A percentile compares a stretch with the other conserved stretches of the same genome.
Conservation (phyloP, 2,797 vertebrate species). For the Acanthiza pusilla region DNA sequence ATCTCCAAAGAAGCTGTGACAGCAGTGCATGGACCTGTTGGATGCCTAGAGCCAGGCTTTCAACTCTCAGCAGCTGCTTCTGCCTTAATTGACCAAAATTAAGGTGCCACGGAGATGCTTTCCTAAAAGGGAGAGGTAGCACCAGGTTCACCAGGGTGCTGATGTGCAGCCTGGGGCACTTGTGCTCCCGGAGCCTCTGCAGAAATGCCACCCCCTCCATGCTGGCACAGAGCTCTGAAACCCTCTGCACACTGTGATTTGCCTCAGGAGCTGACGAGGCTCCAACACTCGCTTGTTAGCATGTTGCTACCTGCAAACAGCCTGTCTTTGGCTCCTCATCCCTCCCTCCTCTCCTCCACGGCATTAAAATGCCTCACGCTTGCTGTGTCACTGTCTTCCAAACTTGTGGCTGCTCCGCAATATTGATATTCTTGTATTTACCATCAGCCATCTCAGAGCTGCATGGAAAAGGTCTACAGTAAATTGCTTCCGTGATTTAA, state of each 20-base stretch:
- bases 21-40: neutral
- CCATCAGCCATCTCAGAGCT: neutral
- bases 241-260: neutral
- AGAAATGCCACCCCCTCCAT: neutral
- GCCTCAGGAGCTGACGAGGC: neutral
- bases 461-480: neutral
- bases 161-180: neutral
- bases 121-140: neutral
- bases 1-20: neutral
- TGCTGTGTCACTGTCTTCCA: neutral
- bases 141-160: neutral
- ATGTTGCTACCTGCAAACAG: neutral
- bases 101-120: neutral
- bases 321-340: neutral
- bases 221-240: neutral
- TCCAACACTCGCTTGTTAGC: fast-evolving
- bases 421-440: constrained; percentile 6
- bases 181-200: neutral
- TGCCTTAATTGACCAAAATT: neutral
- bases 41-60: neutral
- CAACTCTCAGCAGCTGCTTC: neutral
- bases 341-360: neutral
- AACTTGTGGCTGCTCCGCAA: neutral
- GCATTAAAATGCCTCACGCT: neutral
- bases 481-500: neutral